Base-by-base conservation (phyloP, 35 echinoderm and acorn worm species). In the Lytechinus pictus region DNA sequence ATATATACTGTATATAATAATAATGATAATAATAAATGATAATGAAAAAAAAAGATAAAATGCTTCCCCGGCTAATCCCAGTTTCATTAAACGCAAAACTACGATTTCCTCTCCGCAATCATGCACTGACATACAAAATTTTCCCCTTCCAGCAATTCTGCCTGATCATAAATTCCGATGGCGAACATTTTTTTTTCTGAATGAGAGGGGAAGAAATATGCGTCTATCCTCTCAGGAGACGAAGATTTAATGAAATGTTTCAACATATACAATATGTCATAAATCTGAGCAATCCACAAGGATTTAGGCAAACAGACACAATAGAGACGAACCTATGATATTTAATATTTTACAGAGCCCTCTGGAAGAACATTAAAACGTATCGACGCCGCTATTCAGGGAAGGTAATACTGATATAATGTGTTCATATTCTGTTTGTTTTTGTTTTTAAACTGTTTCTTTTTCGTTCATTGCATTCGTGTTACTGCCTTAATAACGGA, bases 161-260 rank as follows among this genome's bases (percentile, higher is more conserved):
- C 61, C 6, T 19, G 14, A 71, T 71, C 61, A 71, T 71, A 71
- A 71, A 71, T 71, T 71, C 61, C 61, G 24, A n/a, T 79, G 66
- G 66, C 4, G n/a, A 79, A 79, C 66, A 19, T 79, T 24, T 79
- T 79, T 60, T 79, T 16, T 24, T 79, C 14, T 79, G 16, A 79
- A n/a, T 79, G 66, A 79, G n/a, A 44, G 33, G 33, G 33, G 33
- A 44, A 44, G 33, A 44, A 44, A 44, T 44, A 44, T 44, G 33
- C 33, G 33, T 44, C 66, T 7, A 79, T 24, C 66, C 24, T 52
- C 88, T 90, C 88, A 10, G 14, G 88, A 90, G 88, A 90, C n/a
- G 4, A 51, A 52, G 13, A 90, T 90, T 90, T 44, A 90, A 90
- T 90, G 28, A 90, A 90, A 90, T 54, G 88, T 54, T 90, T 90